Conservation (phyloP, 2,888 invertebrate genomes). For the Rhimphoctona megacephalus region DNA sequence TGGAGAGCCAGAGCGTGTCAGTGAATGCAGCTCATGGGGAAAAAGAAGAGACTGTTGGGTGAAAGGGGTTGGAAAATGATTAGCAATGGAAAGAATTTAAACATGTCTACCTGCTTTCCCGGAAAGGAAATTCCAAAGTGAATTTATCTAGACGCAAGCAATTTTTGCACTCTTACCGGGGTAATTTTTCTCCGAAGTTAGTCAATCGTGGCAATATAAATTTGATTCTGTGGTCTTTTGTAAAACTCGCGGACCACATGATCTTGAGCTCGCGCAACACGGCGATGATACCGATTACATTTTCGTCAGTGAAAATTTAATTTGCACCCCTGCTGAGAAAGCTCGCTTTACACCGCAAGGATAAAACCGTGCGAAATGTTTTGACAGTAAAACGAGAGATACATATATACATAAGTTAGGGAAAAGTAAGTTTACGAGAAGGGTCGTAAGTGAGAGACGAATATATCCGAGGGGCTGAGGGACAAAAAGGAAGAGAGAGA, state of each 20-base stretch:
- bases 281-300: constrained; percentile 55
- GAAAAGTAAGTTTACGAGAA: constrained; percentile 55
- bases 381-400: constrained; percentile 33
- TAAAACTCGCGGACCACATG: constrained; percentile 1
- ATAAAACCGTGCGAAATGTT: constrained; percentile 49
- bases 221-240: constrained; percentile 22
- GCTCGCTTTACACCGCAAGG: constrained; percentile 17
- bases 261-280: constrained; percentile 4
- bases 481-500: neutral
- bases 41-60: neutral
- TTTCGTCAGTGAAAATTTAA: constrained; percentile 62
- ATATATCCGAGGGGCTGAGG: constrained; percentile 17
- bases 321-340: constrained; percentile 32
- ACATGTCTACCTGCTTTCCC: constrained; percentile 28
- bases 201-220: constrained; percentile 12
- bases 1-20: neutral
- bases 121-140: constrained; percentile 34
- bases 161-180: neutral
- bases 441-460: constrained; percentile 43
- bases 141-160: constrained; percentile 65
- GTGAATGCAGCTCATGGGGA: neutral
- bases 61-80: constrained; percentile 57
- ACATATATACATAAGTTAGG: too few relatives aligned
- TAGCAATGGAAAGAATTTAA: constrained; percentile 65
- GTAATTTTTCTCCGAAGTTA: neutral